phyloP scores from a whole-genome alignment of 2,888 invertebrate genomes.

The Xestoiulus laeticollis region DNA sequence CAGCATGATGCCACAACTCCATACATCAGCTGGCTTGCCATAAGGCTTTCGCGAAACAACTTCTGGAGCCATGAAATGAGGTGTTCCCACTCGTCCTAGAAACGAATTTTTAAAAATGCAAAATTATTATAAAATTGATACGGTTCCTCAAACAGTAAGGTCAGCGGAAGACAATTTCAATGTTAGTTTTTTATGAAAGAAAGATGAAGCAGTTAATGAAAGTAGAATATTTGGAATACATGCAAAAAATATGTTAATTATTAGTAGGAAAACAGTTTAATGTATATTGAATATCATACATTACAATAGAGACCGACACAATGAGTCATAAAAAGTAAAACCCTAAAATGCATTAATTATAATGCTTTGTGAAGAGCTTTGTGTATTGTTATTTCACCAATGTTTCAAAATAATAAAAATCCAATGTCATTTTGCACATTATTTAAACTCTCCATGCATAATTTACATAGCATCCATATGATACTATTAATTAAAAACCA shows the following conservation, averaged over 20 bases:
- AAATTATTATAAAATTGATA: not conserved
- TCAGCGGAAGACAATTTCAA: not conserved
- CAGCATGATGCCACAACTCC: conserved; percentile 95
- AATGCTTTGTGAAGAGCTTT: too few relatives aligned
- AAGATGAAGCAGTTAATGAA: not conserved
- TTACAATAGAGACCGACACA: too few relatives aligned
- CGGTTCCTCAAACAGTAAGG: not conserved
- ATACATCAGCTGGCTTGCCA: conserved; percentile 93
- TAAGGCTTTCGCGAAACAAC: conserved; percentile 90
- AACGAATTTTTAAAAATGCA: conserved; percentile 55
- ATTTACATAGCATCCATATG: too few relatives aligned
- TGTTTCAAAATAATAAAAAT: too few relatives aligned
- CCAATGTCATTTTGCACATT: too few relatives aligned
- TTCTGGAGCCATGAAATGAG: conserved; percentile 99
- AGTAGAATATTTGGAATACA: not conserved
- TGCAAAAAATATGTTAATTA: not conserved
- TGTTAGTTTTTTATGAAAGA: not conserved
- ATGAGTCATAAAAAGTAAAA: too few relatives aligned
- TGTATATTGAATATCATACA: too few relatives aligned
- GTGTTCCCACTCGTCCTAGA: conserved; percentile 90
- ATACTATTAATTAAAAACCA: too few relatives aligned
- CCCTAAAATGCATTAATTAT: too few relatives aligned
- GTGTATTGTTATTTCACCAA: too few relatives aligned
- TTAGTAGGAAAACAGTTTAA: too few relatives aligned
- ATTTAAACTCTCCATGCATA: too few relatives aligned